Evolutionary conservation across 2,888 invertebrate species (phyloP), one percentile per base, ranked within the genome.

Genomic region (Hypercompe scribonia): DNA sequence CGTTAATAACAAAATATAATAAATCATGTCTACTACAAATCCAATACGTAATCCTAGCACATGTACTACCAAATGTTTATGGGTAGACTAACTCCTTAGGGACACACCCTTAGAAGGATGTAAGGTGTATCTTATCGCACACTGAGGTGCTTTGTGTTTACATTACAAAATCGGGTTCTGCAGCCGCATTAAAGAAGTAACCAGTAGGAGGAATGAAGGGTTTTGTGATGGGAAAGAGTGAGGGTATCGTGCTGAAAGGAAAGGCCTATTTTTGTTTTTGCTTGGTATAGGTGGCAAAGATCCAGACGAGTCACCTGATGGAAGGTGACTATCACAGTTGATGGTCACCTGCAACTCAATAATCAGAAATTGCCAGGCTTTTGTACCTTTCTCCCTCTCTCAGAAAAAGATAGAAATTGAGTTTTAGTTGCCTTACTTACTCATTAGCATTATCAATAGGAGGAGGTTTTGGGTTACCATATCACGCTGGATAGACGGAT

Each of bases 91-190:
- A 77, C 70, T 84, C 84, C 83, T 84, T 21, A 46, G 83, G 77
- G 83, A 82, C 24, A 71, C 68, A 64, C 77, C 67, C 80, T 63
- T 65, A 21, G 61, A 39, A 61, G n/a, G 58, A 18, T 13, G 34
- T 24, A n/a, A 54, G 63, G 58, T 75, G 75, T 78, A 79, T 82
- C 74, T 84, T 82, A 84, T 78, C 31, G 76, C 34, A 61, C 82
- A 68, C 82, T 1, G 34, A 82, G 80, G 84, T 28, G 34, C 68
- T 64, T 42, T 81, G 78, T 69, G 66, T 80, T 75, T 74, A 67
- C 50, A 72, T 68, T 81, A 80, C 72, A 77, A 78, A 82, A 84
- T 84, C 80, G 78, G 80, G 81, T 81, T 80, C 75, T 72, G 75
- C 69, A n/a, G 13, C 3, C 13, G n/a, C n/a, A 42, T 67, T 34